Conservation (phyloP, 2,888 invertebrate species). For the Onchidella celtica region DNA sequence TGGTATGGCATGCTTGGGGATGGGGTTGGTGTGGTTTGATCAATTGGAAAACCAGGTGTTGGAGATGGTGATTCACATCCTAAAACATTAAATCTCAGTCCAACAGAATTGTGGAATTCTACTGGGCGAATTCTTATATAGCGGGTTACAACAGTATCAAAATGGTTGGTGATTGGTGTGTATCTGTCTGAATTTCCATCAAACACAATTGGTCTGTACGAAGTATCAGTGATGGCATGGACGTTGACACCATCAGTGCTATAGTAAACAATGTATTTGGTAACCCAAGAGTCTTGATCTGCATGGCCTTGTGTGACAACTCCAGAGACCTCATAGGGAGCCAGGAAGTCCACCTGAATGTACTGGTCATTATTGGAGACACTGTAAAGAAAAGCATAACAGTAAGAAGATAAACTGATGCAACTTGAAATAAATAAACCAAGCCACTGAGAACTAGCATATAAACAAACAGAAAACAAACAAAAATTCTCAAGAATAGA, state of each 20-base stretch:
- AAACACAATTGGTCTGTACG: slow-evolving; percentile 81
- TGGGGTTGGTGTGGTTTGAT: not conserved
- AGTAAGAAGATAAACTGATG: too few species aligned
- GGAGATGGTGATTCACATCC: slow-evolving; percentile 68
- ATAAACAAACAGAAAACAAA: not conserved
- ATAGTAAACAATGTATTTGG: slow-evolving; percentile 60
- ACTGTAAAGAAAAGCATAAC: not conserved
- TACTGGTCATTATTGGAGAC: slow-evolving; percentile 58
- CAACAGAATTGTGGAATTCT: slow-evolving; percentile 65
- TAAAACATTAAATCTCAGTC: slow-evolving; percentile 65
- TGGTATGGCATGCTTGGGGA: not conserved
- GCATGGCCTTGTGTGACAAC: slow-evolving; percentile 66
- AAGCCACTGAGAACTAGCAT: too few species aligned
- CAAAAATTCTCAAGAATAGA: not conserved
- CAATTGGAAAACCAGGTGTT: slow-evolving; percentile 8
- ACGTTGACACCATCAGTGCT: slow-evolving; percentile 65
- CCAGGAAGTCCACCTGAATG: slow-evolving; percentile 67
- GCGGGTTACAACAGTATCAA: slow-evolving; percentile 55
- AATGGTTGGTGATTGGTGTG: slow-evolving; percentile 56
- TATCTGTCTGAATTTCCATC: slow-evolving; percentile 52
- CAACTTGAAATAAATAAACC: too few species aligned
- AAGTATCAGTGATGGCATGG: slow-evolving; percentile 27
- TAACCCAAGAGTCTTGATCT: slow-evolving; percentile 60
- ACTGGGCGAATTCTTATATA: slow-evolving; percentile 79
- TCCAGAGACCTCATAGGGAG: slow-evolving; percentile 65